Percentiles rank a stretch among this genome's conserved stretches.
These are phyloP conservation scores for Oryzias woworae DNA, from an alignment of 2,113 vertebrate species.

Conservation along the genomic window DNA sequence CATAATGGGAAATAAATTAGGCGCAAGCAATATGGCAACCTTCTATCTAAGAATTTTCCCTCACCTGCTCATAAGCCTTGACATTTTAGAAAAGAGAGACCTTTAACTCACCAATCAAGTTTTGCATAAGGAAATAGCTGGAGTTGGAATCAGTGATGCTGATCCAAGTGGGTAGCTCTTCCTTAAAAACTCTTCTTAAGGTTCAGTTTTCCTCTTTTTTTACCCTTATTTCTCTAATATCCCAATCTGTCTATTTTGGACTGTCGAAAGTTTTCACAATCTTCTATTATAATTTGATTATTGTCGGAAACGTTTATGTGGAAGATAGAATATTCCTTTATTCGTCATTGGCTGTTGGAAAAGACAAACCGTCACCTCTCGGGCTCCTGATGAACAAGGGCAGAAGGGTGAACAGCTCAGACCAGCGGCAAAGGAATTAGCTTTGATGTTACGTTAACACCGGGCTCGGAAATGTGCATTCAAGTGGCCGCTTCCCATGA, in stretches of 20 bases:
- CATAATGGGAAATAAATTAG: constrained; percentile 67
- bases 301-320: constrained; percentile 11
- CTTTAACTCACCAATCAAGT: constrained; percentile 52
- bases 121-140: constrained; percentile 47
- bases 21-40: constrained; percentile 47
- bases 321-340: constrained; percentile 37
- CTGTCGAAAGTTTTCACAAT: constrained; percentile 38
- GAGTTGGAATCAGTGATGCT: constrained; percentile 45
- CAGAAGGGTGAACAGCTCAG: constrained; percentile 35
- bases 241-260: constrained; percentile 60
- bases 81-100: constrained; percentile 57
- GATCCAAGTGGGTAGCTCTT: constrained; percentile 41
- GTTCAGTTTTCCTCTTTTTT: constrained; percentile 3
- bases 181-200: constrained; percentile 29
- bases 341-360: constrained; percentile 69
- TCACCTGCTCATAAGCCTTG: constrained; percentile 55
- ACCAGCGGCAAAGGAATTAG: constrained; percentile 37
- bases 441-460: too few relatives aligned
- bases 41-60: constrained; percentile 36
- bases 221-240: constrained; percentile 23
- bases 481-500: too few relatives aligned
- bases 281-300: constrained; percentile 60
- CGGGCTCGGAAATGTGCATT: too few relatives aligned
- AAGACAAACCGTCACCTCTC: constrained; percentile 54
- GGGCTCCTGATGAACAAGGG: constrained; percentile 35